These are phyloP conservation scores for Linepithema humile DNA, from an alignment of 1,140 invertebrate genomes.

Conservation along the genomic window DNA sequence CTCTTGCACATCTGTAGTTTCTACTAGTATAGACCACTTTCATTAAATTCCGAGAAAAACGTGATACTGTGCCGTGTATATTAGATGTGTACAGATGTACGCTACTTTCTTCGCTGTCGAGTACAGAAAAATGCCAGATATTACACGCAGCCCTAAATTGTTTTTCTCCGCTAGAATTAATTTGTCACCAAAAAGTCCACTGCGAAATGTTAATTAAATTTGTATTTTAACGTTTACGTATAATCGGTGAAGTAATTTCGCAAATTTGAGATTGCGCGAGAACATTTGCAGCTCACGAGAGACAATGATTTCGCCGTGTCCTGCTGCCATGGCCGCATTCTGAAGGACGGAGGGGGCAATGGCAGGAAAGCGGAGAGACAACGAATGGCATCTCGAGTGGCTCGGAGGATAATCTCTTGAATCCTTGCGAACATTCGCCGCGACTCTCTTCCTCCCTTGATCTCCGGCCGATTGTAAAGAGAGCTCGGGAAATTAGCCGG, in stretches of 20 bases:
- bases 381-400: slow-evolving; percentile 64
- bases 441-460: slow-evolving; percentile 28
- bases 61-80: neutral
- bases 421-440: slow-evolving; percentile 45
- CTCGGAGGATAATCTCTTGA: slow-evolving; percentile 63
- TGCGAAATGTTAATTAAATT: slow-evolving; percentile 20
- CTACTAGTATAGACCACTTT: neutral
- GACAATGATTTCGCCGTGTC: neutral
- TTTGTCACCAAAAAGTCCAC: neutral
- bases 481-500: slow-evolving; percentile 67
- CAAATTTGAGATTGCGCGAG: slow-evolving; percentile 6
- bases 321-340: neutral
- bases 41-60: neutral
- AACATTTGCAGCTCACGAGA: slow-evolving; percentile 4
- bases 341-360: neutral
- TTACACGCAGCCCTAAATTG: neutral
- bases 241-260: neutral
- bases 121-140: neutral
- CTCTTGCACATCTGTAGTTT: neutral
- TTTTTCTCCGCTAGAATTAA: neutral
- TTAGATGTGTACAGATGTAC: neutral
- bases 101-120: neutral
- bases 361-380: neutral
- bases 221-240: slow-evolving; percentile 38
- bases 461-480: slow-evolving; percentile 24